phyloP scores from a whole-genome alignment of 2,888 invertebrate species.

The Bellardia pandia region DNA sequence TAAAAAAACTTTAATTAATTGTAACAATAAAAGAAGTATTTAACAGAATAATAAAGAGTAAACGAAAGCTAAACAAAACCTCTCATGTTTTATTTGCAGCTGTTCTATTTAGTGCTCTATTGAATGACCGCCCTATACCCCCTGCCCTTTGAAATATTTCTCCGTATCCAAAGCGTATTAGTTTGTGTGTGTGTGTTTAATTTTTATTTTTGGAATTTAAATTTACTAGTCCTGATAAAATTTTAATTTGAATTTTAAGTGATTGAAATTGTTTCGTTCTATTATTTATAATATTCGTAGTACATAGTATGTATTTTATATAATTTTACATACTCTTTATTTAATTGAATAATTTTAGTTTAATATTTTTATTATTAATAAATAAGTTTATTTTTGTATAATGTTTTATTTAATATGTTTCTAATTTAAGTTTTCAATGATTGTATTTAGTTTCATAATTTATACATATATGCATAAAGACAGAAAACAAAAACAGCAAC shows the following conservation, averaged over 20 bases:
- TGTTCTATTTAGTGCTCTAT: background rate
- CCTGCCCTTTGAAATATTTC: background rate
- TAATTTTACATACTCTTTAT: background rate
- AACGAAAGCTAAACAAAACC: slow-evolving; percentile 73
- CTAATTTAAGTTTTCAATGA: slow-evolving; percentile 16
- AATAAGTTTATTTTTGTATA: slow-evolving; percentile 28
- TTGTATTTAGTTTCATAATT: background rate
- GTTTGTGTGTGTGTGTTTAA: background rate
- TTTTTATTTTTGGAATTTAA: slow-evolving; percentile 20
- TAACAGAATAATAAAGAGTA: slow-evolving; percentile 74
- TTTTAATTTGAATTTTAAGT: slow-evolving; percentile 16
- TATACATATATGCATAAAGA: slow-evolving; percentile 28
- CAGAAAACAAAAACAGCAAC: background rate
- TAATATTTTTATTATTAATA: slow-evolving; percentile 51
- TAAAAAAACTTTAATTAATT: slow-evolving; percentile 72
- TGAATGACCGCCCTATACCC: background rate
- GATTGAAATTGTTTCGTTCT: slow-evolving; percentile 2
- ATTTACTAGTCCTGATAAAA: slow-evolving; percentile 53
- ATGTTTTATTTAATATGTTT: slow-evolving; percentile 13
- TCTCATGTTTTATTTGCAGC: slow-evolving; percentile 60
- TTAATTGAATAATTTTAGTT: slow-evolving; percentile 31
- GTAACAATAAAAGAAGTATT: slow-evolving; percentile 73
- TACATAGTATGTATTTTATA: slow-evolving; percentile 7
- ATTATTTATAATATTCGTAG: slow-evolving; percentile 11
- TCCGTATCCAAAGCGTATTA: background rate